Conservation (phyloP, 2,888 invertebrate genomes). For the Lochmaea crataegi region DNA sequence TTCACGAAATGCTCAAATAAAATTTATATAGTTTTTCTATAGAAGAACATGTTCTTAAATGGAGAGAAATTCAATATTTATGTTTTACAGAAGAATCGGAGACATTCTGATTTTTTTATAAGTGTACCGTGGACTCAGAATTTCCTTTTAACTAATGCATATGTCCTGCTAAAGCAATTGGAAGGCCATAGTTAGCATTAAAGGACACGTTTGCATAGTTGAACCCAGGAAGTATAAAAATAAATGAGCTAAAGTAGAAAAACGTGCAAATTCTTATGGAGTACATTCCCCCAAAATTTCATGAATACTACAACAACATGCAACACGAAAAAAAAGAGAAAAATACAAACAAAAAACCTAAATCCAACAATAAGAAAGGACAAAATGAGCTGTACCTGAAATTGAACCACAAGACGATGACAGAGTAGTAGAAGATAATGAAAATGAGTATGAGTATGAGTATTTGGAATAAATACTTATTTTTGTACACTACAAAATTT, state of each 20-base stretch:
- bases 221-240: background rate
- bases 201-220: background rate
- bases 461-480: no score
- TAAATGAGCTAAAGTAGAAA: background rate
- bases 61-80: conserved; percentile 10
- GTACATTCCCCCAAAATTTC: background rate
- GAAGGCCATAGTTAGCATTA: background rate
- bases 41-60: background rate
- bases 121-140: background rate
- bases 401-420: no score
- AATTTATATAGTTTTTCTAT: background rate
- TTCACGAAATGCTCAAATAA: background rate
- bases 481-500: no score
- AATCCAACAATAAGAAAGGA: no score
- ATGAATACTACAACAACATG: background rate
- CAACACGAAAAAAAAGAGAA: background rate
- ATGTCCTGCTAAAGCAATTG: background rate
- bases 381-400: no score
- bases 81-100: conserved; percentile 3
- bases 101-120: conserved; percentile 1
- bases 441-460: background rate
- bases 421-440: no score
- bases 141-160: background rate
- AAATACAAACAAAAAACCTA: background rate
- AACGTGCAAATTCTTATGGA: conserved; percentile 8